Evolutionary conservation across 2,113 vertebrate species (phyloP).

Genomic region (Camelus bactrianus): DNA sequence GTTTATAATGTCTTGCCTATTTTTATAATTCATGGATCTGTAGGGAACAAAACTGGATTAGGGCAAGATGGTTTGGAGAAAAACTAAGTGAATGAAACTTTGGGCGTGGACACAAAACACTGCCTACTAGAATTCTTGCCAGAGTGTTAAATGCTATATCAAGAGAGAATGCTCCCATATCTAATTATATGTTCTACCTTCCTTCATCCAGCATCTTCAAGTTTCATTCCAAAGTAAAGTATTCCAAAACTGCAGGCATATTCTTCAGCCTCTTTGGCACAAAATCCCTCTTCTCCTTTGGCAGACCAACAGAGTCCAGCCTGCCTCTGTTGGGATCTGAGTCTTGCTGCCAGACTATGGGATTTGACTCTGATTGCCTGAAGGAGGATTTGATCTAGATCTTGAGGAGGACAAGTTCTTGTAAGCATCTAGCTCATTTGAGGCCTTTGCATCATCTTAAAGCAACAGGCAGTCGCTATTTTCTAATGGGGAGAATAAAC

Average conservation of each 20-base stretch:
- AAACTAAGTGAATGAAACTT: not conserved
- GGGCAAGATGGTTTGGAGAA: not conserved
- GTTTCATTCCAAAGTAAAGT: not conserved
- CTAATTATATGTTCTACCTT: not conserved
- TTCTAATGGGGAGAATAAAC: not conserved
- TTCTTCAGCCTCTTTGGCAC: not conserved
- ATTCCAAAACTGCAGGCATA: not conserved
- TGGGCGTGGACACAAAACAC: not conserved
- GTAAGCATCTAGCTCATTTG: not conserved
- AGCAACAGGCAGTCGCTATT: not conserved
- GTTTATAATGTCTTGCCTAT: not conserved
- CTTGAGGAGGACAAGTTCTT: not conserved
- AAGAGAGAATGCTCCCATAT: not conserved
- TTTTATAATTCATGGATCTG: not conserved
- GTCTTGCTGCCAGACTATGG: not conserved
- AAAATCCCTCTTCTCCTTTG: not conserved
- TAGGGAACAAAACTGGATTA: not conserved
- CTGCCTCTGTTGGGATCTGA: not conserved
- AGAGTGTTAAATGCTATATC: not conserved
- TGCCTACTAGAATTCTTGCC: not conserved
- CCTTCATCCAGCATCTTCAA: not conserved
- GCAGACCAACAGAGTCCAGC: not conserved
- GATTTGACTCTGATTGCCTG: not conserved
- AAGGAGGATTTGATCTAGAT: not conserved
- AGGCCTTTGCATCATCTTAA: not conserved